Base-by-base conservation (phyloP, 2,113 vertebrate genomes). In the Anhinga anhinga region DNA sequence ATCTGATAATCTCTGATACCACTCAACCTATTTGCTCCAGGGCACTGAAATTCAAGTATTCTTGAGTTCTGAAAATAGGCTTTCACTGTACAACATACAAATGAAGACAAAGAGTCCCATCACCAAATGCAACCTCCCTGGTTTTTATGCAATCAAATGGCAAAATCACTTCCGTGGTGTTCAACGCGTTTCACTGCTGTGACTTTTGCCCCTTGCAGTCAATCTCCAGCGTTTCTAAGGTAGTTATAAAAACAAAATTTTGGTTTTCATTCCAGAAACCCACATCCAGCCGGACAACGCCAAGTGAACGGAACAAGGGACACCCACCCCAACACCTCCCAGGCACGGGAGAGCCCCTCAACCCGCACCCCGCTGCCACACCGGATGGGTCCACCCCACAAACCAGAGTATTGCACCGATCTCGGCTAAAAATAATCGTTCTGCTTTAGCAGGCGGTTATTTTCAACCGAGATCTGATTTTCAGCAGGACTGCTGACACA, bases 1-100 rank as follows among this genome's bases (percentile, higher is more conserved):
- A 97, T 95, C 91, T 96, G 93, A 97, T 96, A 96, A 96, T 95
- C 94, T 95, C 93, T 94, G 94, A 93, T 97, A 95, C 77, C 91
- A 95, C 94, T 97, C 94, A 95, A 95, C 91, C 93, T 91, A 96
- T 50, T 93, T 92, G 93, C 95, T 95, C 94, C 79, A 85, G 94
- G 97, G 96, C 95, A 95, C 70, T 71, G 89, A 95, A 95, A 97
- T 97, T 94, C 94, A 95, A 96, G 94, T 95, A 93, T 90, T 86
- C 96, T 65, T 15, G 32, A 80, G 86, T 85, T 77, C 95, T 70
- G 77, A 70, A 86, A 93, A 94, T 25, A 66, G 93, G 85, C 58
- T 93, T 88, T 96, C 56, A 36, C 66, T 85, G 2, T 10, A 0
- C 0, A 1, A 85, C 78, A 40, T 27, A 77, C 13, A 73, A 87